A percentile compares a stretch with the other conserved stretches of the same genome.
These are phyloP conservation scores for Brachionus asplanchnoidis DNA, from an alignment of 1,140 invertebrate species.

Conservation along the genomic window DNA sequence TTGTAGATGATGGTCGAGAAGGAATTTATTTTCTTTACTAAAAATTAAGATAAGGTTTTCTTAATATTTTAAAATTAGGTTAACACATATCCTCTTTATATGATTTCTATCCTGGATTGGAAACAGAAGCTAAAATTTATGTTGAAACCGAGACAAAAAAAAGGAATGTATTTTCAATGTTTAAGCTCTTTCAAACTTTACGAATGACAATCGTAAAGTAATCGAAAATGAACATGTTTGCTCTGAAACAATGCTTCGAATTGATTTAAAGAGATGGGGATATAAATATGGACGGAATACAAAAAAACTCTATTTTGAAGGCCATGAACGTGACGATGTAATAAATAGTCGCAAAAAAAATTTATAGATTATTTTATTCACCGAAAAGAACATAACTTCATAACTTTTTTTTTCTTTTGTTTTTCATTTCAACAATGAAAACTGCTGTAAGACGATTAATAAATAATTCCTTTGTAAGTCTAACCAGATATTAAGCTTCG, in stretches of 20 bases:
- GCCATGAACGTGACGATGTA: conserved; percentile 2
- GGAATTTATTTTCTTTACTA: not conserved
- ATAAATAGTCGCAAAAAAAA: not conserved
- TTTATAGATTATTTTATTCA: conserved; percentile 17
- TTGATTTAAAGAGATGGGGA: not conserved
- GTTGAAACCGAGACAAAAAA: too few species aligned
- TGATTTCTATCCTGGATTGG: too few species aligned
- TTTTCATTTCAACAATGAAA: too few species aligned
- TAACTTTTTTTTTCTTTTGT: too few species aligned
- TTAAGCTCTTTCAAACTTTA: not conserved
- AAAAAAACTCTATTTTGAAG: not conserved
- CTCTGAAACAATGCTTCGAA: not conserved
- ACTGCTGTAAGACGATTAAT: too few species aligned
- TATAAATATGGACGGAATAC: not conserved
- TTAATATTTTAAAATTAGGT: too few species aligned
- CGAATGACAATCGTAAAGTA: not conserved
- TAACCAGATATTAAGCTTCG: too few species aligned
- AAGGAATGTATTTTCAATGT: not conserved
- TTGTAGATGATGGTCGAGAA: not conserved
- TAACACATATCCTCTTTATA: too few species aligned
- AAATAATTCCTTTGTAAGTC: too few species aligned
- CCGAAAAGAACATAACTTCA: not conserved
- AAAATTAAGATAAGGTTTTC: not conserved
- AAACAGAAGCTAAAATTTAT: too few species aligned
- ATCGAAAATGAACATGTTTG: not conserved